Conservation (phyloP, 1,140 invertebrate species). For the Pseudomyrmex cubaensis region DNA sequence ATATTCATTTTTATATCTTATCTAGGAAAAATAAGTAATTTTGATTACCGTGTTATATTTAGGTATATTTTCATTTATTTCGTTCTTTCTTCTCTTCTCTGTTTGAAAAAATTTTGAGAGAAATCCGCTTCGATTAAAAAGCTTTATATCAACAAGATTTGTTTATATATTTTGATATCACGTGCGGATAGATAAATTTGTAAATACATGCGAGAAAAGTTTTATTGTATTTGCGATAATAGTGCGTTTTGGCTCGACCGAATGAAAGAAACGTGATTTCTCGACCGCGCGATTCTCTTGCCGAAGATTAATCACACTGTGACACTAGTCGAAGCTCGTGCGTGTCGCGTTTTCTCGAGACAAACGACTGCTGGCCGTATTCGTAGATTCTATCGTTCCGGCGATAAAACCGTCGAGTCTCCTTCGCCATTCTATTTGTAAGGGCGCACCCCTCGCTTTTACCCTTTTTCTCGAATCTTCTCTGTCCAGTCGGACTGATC, state of each 20-base stretch:
- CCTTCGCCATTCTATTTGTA: constrained; percentile 70
- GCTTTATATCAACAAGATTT: too few relatives aligned
- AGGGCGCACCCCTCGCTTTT: constrained; percentile 50
- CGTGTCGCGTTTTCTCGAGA: constrained; percentile 69
- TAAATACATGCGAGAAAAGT: neutral
- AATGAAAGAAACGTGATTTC: constrained; percentile 12
- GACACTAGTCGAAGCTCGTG: constrained; percentile 34
- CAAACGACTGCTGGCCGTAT: constrained; percentile 69
- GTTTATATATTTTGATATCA: neutral
- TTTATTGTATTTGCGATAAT: constrained; percentile 5
- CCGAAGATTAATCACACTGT: constrained; percentile 63
- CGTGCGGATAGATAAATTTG: neutral
- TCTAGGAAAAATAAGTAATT: too few relatives aligned
- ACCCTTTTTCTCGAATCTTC: constrained; percentile 22
- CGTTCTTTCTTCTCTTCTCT: neutral
- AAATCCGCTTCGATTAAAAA: neutral
- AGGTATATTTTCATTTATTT: neutral
- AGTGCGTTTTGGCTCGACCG: neutral
- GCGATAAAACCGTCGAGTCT: constrained; percentile 67
- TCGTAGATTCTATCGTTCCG: constrained; percentile 67
- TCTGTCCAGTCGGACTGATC: constrained; percentile 27
- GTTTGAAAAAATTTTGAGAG: neutral
- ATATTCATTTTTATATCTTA: too few relatives aligned
- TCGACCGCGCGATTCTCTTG: neutral
- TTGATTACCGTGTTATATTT: too few relatives aligned